Conservation (phyloP, 2,888 invertebrate species). For the Agrotis ipsilon region DNA sequence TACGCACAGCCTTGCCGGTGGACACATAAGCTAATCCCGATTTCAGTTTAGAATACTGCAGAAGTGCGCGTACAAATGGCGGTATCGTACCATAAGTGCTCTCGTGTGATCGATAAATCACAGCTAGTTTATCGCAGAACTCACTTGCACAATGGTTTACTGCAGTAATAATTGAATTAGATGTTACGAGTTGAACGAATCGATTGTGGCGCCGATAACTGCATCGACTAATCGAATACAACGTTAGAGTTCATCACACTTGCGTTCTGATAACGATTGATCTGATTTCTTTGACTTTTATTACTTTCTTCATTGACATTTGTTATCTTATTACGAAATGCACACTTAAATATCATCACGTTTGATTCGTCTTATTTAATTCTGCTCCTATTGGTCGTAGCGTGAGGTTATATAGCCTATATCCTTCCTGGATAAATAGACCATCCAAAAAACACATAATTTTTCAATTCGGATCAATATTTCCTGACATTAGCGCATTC, state of each 20-base stretch:
- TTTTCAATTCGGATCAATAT: too few relatives aligned
- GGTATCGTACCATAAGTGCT: too few relatives aligned
- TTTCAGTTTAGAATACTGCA: too few relatives aligned
- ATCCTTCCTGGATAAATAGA: too few relatives aligned
- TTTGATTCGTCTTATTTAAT: neutral
- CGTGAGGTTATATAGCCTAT: too few relatives aligned
- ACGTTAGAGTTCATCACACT: conserved; percentile 72
- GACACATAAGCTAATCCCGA: too few relatives aligned
- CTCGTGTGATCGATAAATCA: conserved; percentile 63
- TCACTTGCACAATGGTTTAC: conserved; percentile 77
- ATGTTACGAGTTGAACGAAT: conserved; percentile 84
- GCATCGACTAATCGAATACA: conserved; percentile 67
- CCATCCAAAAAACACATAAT: too few relatives aligned
- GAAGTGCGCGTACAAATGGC: too few relatives aligned
- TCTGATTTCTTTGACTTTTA: conserved; percentile 54
- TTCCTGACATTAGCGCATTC: too few relatives aligned
- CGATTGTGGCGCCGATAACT: conserved; percentile 76
- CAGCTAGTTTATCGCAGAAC: conserved; percentile 67
- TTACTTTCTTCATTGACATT: conserved; percentile 13
- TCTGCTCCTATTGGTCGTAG: too few relatives aligned
- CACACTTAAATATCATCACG: neutral
- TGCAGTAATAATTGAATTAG: conserved; percentile 81
- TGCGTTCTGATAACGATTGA: conserved; percentile 58
- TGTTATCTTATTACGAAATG: conserved; percentile 14
- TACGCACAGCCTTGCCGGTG: too few relatives aligned